Conservation (phyloP, 2,888 invertebrate genomes). For the Creontiades dilutus region DNA sequence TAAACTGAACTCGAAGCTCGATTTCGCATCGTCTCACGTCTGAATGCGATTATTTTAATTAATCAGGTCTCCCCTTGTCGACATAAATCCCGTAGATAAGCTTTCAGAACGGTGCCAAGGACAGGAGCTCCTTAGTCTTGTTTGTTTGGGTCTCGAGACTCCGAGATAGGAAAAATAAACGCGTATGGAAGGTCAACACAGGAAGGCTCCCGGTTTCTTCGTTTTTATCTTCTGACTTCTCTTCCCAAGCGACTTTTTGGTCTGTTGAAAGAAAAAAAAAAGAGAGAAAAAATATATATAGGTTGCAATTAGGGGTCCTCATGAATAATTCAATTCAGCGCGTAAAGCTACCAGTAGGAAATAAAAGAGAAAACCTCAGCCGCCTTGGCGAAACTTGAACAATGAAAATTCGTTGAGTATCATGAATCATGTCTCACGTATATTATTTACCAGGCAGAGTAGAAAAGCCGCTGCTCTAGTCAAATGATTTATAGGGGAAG, state of each 20-base stretch:
- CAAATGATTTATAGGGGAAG: too few relatives aligned
- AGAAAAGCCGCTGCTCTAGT: background rate
- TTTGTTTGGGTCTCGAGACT: conserved; percentile 41
- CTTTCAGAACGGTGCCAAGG: conserved; percentile 35
- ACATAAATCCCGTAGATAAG: conserved; percentile 30
- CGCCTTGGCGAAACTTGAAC: conserved; percentile 1
- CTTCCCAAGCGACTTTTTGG: conserved; percentile 1
- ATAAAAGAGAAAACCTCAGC: background rate
- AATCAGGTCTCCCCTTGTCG: conserved; percentile 34
- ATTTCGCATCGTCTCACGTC: background rate
- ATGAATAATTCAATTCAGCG: conserved; percentile 14
- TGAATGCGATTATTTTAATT: conserved; percentile 42
- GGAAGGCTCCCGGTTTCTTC: conserved; percentile 11
- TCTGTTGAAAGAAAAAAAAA: conserved; percentile 5
- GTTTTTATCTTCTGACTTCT: background rate
- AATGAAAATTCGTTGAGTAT: background rate
- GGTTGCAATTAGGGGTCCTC: conserved; percentile 15
- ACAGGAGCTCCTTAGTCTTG: conserved; percentile 22
- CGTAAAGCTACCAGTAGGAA: background rate
- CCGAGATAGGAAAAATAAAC: conserved; percentile 42
- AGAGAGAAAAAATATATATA: conserved; percentile 5
- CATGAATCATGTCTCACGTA: background rate
- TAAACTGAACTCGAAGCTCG: background rate
- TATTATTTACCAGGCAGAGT: background rate
- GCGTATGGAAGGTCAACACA: conserved; percentile 20